A percentile compares a stretch with the other conserved stretches of the same genome.
Conservation (phyloP, 2,888 invertebrate species). For the Carcina quercana region DNA sequence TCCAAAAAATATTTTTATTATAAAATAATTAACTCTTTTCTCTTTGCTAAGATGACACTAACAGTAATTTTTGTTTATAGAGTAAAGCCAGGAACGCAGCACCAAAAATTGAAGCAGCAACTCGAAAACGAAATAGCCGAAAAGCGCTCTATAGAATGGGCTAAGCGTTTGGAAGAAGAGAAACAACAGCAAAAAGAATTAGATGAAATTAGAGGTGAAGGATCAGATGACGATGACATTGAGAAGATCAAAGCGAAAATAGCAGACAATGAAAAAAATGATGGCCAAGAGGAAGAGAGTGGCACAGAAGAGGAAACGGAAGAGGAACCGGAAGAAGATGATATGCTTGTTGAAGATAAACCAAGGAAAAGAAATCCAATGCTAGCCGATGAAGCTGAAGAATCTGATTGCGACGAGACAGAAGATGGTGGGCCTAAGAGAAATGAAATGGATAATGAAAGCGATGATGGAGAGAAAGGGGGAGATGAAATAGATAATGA, state of each 20-base stretch:
- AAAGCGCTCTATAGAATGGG: slow-evolving; percentile 81
- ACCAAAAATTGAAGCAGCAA: slow-evolving; percentile 80
- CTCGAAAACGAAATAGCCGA: slow-evolving; percentile 81
- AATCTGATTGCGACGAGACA: slow-evolving; percentile 53
- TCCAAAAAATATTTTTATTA: too few species aligned
- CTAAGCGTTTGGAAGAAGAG: slow-evolving; percentile 74
- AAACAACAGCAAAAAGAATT: slow-evolving; percentile 56
- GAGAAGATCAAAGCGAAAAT: slow-evolving; percentile 56
- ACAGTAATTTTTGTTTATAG: slow-evolving; percentile 38
- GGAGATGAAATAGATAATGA: slow-evolving; percentile 25
- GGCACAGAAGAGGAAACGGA: slow-evolving; percentile 67
- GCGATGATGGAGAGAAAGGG: slow-evolving; percentile 9
- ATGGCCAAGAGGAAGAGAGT: slow-evolving; percentile 39
- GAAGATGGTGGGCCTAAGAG: slow-evolving; percentile 19
- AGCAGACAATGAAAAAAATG: slow-evolving; percentile 37
- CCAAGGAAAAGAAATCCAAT: slow-evolving; percentile 53
- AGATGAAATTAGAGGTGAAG: slow-evolving; percentile 39
- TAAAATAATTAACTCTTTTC: slow-evolving; percentile 9
- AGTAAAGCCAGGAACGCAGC: slow-evolving; percentile 80
- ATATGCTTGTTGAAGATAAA: slow-evolving; percentile 47
- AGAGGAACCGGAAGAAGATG: slow-evolving; percentile 48
- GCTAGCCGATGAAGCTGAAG: slow-evolving; percentile 68
- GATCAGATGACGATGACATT: slow-evolving; percentile 51
- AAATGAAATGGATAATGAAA: slow-evolving; percentile 5
- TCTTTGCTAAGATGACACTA: neutral